Evolutionary conservation across 2,888 invertebrate species (phyloP), one percentile per base, ranked within the genome.

Genomic region (Protodeltote pygarga): DNA sequence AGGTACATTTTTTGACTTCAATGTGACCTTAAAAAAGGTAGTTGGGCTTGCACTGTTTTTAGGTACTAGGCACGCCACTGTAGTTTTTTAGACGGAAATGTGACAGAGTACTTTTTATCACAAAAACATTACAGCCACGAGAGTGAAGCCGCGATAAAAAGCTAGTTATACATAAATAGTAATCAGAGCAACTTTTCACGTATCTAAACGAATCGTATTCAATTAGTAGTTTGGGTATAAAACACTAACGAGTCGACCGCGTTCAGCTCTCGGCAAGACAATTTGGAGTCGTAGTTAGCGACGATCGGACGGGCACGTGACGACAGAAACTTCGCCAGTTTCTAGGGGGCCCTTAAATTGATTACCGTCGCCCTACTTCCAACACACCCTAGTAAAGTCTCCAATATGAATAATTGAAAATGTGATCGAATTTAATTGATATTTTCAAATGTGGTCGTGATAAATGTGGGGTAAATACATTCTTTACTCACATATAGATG

Each of bases 201-300:
- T 34, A 27, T 45, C 31, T 40, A 55, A 61, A 61, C 53, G 60
- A 58, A 51, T 60, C 44, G 46, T 59, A 71, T 73, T 68, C 66
- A 73, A 75, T 76, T 73, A 66, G 63, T 65, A 57, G 66, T 70
- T 65, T 58, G 50, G 60, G 62, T 50, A 58, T 41, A 59, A 65
- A 71, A 64, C 59, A 62, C 68, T 73, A 75, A 77, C 68, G 70
- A 75, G 61, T n/a, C n/a, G n/a, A n/a, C n/a, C n/a, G n/a, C n/a
- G 49, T 53, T 65, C 64, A 55, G 65, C 60, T 54, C 47, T 62
- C 62, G 45, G 55, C 50, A 64, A 69, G 66, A 75, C 61, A 73
- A 70, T 71, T 74, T 74, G 57, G 55, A 41, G 59, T 27, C 42
- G 52, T 65, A 64, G 68, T 64, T 58, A 64, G 50, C 40, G 64